Percentiles rank a stretch among this genome's conserved stretches.
Conservation (phyloP, 2,113 vertebrate species). For the Panthera uncia region DNA sequence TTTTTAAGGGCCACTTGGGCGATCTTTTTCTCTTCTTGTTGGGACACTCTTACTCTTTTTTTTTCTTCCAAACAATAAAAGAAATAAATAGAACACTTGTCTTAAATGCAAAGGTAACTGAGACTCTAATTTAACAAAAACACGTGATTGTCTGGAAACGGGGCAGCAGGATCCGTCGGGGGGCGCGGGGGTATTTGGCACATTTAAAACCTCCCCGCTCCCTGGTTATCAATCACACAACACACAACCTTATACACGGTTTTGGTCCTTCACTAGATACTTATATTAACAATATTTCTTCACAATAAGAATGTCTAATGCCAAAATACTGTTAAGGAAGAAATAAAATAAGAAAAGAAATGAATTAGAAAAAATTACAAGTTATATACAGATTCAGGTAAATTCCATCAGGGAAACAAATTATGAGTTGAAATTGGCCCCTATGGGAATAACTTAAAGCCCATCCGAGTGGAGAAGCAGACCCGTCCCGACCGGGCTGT, state of each 20-base stretch:
- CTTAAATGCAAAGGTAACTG: slow-evolving; percentile 50
- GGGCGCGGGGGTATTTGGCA: slow-evolving; percentile 91
- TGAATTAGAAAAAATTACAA: slow-evolving; percentile 85
- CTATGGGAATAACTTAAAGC: slow-evolving; percentile 87
- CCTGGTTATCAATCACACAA: slow-evolving; percentile 88
- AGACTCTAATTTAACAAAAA: slow-evolving; percentile 84
- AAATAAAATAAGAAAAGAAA: slow-evolving; percentile 87
- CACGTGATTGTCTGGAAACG: slow-evolving; percentile 92
- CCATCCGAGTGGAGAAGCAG: slow-evolving; percentile 75
- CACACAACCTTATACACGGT: slow-evolving; percentile 89
- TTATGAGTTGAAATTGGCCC: slow-evolving; percentile 84
- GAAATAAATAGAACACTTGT: slow-evolving; percentile 72
- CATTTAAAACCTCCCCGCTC: slow-evolving; percentile 85
- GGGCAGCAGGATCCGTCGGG: slow-evolving; percentile 80
- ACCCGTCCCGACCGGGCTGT: background rate
- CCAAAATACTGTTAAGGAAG: slow-evolving; percentile 94
- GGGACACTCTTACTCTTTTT: background rate
- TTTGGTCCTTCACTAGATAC: slow-evolving; percentile 97
- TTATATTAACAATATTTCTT: slow-evolving; percentile 96
- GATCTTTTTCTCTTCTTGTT: background rate
- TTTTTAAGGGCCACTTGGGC: background rate
- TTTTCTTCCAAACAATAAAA: slow-evolving; percentile 49
- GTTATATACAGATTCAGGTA: slow-evolving; percentile 89
- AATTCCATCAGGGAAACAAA: slow-evolving; percentile 85
- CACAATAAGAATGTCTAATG: slow-evolving; percentile 85